Percentiles rank a stretch among this genome's conserved stretches.
These are phyloP conservation scores for Ptiloglossa arizonensis DNA, from an alignment of 1,140 invertebrate species.

Conservation along the genomic window DNA sequence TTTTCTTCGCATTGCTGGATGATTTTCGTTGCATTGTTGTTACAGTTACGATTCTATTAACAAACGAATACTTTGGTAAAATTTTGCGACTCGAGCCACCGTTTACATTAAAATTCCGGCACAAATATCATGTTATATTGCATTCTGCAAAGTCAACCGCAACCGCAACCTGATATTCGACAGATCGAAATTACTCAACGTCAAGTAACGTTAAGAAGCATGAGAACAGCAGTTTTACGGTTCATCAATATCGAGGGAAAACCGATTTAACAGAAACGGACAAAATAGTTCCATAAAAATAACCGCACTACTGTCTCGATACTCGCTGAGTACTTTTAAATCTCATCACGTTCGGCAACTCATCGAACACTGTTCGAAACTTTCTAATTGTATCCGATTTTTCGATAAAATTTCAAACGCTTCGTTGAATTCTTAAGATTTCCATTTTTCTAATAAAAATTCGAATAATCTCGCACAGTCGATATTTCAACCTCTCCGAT, in stretches of 20 bases:
- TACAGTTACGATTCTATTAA: neutral
- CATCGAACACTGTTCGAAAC: too few species aligned
- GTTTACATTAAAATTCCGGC: slow-evolving; percentile 11
- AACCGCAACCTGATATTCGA: slow-evolving; percentile 41
- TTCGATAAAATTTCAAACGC: too few species aligned
- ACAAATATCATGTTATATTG: slow-evolving; percentile 14
- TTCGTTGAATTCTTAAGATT: too few species aligned
- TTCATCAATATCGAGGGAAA: slow-evolving; percentile 4
- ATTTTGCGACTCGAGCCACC: neutral
- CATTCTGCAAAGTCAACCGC: slow-evolving; percentile 33
- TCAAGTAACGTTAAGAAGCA: slow-evolving; percentile 30
- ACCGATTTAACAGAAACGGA: neutral
- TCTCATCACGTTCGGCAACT: too few species aligned
- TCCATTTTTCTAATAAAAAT: too few species aligned
- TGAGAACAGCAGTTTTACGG: slow-evolving; percentile 33
- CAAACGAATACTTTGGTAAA: neutral
- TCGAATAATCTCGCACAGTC: too few species aligned
- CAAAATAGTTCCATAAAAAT: neutral
- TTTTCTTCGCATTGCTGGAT: too few species aligned
- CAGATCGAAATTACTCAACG: slow-evolving; percentile 30
- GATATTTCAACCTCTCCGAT: too few species aligned
- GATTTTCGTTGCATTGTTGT: too few species aligned
- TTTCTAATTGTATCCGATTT: too few species aligned
- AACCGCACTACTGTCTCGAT: neutral
- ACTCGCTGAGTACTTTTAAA: too few species aligned